These are phyloP conservation scores for Leptobrachium ailaonicum DNA, from an alignment of 2,113 vertebrate genomes.

Conservation along the genomic window DNA sequence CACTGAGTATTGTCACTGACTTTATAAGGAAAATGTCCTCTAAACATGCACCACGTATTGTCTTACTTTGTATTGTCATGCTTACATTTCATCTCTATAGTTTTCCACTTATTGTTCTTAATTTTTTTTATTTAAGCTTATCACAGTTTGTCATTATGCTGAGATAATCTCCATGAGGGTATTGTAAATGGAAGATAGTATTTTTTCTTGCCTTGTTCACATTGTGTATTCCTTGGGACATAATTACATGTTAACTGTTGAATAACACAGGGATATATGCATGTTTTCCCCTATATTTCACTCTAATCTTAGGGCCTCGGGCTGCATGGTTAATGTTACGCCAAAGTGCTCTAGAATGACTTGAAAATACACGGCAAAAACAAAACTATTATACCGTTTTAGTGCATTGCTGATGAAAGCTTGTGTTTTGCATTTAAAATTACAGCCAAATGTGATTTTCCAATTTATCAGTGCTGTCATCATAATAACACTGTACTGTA, in stretches of 20 bases:
- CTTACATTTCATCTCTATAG: background rate
- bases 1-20: background rate
- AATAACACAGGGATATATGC: background rate
- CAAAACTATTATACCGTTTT: background rate
- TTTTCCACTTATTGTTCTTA: background rate
- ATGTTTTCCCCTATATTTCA: background rate
- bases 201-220: too few species aligned
- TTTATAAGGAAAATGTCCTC: background rate
- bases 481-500: slow-evolving; percentile 2
- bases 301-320: background rate
- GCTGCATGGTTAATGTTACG: background rate
- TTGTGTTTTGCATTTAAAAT: slow-evolving; percentile 5
- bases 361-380: background rate
- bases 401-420: slow-evolving; percentile 1
- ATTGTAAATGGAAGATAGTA: too few species aligned
- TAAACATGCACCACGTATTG: background rate
- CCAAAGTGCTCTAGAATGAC: background rate
- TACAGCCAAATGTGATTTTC: background rate
- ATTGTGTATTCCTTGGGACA: too few species aligned
- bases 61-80: background rate
- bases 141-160: too few species aligned
- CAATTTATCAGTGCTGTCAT: background rate
- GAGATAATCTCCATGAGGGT: too few species aligned
- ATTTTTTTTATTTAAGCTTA: too few species aligned
- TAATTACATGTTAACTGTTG: background rate